Conservation (phyloP, 2,888 invertebrate species). For the Troides oblongomaculatus region DNA sequence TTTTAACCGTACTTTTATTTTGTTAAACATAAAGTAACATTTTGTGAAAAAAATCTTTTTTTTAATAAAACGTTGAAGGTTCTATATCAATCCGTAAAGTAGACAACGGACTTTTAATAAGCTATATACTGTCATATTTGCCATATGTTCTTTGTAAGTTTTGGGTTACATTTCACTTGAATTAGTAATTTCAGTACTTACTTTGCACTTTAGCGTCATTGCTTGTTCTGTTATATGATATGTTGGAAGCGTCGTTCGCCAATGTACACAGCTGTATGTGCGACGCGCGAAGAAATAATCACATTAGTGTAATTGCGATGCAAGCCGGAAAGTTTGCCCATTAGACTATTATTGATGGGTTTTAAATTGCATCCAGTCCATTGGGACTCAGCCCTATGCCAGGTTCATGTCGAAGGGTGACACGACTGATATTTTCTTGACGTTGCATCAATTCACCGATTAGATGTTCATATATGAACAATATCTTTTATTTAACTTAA, state of each 20-base stretch:
- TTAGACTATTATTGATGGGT: constrained; percentile 73
- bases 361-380: constrained; percentile 71
- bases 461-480: neutral
- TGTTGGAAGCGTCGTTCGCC: constrained; percentile 17
- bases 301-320: constrained; percentile 73
- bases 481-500: no score
- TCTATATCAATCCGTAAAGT: no score
- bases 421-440: constrained; percentile 31
- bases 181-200: neutral
- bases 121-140: no score
- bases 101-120: no score
- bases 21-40: no score
- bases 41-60: no score
- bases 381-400: constrained; percentile 53
- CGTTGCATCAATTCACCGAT: constrained; percentile 2
- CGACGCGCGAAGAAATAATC: constrained; percentile 58
- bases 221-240: constrained; percentile 10
- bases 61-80: no score
- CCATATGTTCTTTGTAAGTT: no score
- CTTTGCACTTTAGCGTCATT: neutral
- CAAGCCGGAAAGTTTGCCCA: constrained; percentile 69
- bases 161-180: no score
- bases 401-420: constrained; percentile 38
- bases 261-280: constrained; percentile 39
- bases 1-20: no score